Conservation (phyloP, 2,797 vertebrate species). For the Caiman crocodilus region DNA sequence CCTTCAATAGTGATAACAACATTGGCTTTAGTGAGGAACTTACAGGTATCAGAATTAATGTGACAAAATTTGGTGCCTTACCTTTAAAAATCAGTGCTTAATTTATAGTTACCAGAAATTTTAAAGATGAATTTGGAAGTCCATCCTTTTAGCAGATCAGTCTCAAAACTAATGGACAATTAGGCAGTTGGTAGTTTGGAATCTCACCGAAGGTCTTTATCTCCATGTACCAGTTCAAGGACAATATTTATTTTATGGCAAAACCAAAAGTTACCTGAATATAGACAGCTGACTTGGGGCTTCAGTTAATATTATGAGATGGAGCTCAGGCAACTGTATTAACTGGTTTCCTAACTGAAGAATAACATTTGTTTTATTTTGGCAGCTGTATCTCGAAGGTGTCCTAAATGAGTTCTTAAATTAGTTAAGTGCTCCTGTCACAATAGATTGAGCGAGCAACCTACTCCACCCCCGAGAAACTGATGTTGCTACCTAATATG, state of each 20-base stretch:
- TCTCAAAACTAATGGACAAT: neutral
- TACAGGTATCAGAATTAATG: neutral
- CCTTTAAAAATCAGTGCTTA: neutral
- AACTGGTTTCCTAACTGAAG: neutral
- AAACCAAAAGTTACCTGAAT: neutral
- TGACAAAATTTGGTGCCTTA: neutral
- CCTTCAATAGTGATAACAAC: neutral
- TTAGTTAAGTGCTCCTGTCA: no score
- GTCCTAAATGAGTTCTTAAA: no score
- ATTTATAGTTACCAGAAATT: neutral
- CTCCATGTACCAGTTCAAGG: neutral
- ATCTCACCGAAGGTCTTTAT: neutral
- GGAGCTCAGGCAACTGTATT: neutral
- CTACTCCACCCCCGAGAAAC: no score
- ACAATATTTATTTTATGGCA: neutral
- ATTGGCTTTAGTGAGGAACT: neutral
- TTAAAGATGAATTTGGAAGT: neutral
- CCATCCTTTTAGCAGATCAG: neutral
- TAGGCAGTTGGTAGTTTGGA: neutral
- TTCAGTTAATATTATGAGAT: neutral
- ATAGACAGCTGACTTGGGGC: neutral
- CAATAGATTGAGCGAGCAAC: no score
- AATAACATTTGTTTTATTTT: neutral
- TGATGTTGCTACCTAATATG: no score
- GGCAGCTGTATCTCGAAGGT: neutral